phyloP scores from a whole-genome alignment of 1,140 invertebrate genomes.

The Palaemon carinicauda region DNA sequence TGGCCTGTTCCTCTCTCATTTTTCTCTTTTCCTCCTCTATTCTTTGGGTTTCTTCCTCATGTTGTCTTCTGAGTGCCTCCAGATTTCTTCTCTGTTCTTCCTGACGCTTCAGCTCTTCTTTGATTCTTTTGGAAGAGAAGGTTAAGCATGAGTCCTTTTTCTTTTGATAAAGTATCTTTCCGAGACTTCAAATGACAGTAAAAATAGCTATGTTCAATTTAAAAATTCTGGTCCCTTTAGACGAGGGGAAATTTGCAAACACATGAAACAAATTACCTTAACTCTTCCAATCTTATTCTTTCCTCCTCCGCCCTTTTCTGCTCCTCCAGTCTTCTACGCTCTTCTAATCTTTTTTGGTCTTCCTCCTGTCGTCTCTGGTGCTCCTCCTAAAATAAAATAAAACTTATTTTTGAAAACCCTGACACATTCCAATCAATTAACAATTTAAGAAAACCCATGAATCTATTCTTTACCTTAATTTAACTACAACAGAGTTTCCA shows the following conservation, averaged over 20 bases:
- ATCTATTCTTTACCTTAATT: no score
- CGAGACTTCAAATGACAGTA: not conserved
- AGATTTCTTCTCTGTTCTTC: slow-evolving; percentile 57
- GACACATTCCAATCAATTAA: no score
- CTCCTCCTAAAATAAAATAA: slow-evolving; percentile 37
- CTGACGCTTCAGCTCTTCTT: slow-evolving; percentile 42
- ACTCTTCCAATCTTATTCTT: slow-evolving; percentile 47
- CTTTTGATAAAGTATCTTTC: not conserved
- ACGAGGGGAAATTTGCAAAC: no score
- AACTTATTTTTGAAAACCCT: no score
- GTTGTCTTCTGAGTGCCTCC: slow-evolving; percentile 42
- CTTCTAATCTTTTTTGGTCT: slow-evolving; percentile 53
- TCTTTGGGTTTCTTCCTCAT: slow-evolving; percentile 55
- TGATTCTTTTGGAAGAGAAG: not conserved
- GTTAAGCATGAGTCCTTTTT: not conserved
- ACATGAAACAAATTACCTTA: slow-evolving; percentile 46
- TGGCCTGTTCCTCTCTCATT: slow-evolving; percentile 44
- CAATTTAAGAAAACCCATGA: no score
- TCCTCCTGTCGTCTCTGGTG: slow-evolving; percentile 52
- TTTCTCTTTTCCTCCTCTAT: slow-evolving; percentile 56
- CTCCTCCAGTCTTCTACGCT: slow-evolving; percentile 33
- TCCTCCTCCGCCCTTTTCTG: slow-evolving; percentile 50
- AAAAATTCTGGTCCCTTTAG: no score
- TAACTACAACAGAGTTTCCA: no score
- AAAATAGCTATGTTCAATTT: no score